Conservation (phyloP, 2,888 invertebrate genomes). For the Habrosyne pyritoides region DNA sequence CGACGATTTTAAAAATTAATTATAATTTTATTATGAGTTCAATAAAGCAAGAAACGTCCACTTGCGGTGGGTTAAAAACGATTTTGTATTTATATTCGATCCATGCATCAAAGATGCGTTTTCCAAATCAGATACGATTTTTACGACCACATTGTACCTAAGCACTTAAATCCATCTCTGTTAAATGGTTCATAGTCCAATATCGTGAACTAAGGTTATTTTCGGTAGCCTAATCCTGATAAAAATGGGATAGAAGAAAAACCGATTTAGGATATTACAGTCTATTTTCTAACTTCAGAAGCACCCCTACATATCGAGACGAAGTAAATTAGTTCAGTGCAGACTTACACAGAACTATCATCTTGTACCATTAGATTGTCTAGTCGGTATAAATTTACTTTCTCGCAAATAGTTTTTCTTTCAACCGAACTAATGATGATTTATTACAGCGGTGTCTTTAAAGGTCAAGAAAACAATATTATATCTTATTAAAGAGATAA, state of each 20-base stretch:
- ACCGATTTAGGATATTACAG: conserved; percentile 25
- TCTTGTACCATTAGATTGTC: conserved; percentile 20
- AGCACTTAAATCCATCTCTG: conserved; percentile 30
- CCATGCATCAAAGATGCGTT: neutral
- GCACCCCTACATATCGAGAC: conserved; percentile 10
- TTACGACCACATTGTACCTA: conserved; percentile 16
- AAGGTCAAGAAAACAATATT: conserved; percentile 22
- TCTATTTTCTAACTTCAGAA: conserved; percentile 16
- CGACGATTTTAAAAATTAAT: no score
- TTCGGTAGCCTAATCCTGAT: conserved; percentile 30
- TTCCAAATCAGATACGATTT: neutral
- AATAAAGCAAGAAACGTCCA: no score
- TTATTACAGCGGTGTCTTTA: conserved; percentile 27
- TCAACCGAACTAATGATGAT: conserved; percentile 19
- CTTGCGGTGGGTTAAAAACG: no score
- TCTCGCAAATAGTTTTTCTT: conserved; percentile 18
- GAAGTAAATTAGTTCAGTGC: conserved; percentile 19
- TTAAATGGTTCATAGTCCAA: conserved; percentile 30
- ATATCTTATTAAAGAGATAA: conserved; percentile 29
- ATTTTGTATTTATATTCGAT: neutral
- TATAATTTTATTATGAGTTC: no score
- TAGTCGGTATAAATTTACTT: conserved; percentile 7
- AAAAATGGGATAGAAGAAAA: conserved; percentile 31
- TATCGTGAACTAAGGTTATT: conserved; percentile 34
- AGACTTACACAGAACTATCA: conserved; percentile 18